Conservation (phyloP, 2,113 vertebrate genomes). For the Corythornis madagascariensis region DNA sequence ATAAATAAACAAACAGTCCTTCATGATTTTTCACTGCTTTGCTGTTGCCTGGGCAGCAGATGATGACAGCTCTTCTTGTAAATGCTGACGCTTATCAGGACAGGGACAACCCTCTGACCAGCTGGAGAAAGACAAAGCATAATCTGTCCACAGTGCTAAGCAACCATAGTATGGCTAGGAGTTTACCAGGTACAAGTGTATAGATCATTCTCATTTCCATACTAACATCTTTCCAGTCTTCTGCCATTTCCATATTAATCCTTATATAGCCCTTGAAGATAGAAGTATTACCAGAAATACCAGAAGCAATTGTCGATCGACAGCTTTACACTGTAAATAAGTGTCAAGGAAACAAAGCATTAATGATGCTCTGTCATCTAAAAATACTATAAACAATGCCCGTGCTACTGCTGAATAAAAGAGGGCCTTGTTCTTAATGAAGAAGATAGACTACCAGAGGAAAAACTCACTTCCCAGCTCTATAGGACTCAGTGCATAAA, state of each 20-base stretch:
- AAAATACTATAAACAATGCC: constrained; percentile 21
- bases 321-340: not conserved
- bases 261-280: not conserved
- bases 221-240: not conserved
- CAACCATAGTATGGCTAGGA: not conserved
- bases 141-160: not conserved
- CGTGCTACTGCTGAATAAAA: not conserved
- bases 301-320: not conserved
- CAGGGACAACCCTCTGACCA: not conserved
- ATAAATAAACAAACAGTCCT: not conserved
- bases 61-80: not conserved
- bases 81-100: not conserved
- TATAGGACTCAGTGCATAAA: not conserved
- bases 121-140: not conserved
- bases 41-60: not conserved
- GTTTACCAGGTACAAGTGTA: not conserved
- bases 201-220: not conserved
- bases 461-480: not conserved
- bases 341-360: constrained; percentile 24
- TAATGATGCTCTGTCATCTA: not conserved
- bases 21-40: not conserved
- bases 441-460: not conserved
- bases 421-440: constrained; percentile 36
- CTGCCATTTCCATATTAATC: not conserved
- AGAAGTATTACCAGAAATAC: not conserved